Base-by-base conservation (phyloP, 2,113 vertebrate genomes). In the Hiodon alosoides region DNA sequence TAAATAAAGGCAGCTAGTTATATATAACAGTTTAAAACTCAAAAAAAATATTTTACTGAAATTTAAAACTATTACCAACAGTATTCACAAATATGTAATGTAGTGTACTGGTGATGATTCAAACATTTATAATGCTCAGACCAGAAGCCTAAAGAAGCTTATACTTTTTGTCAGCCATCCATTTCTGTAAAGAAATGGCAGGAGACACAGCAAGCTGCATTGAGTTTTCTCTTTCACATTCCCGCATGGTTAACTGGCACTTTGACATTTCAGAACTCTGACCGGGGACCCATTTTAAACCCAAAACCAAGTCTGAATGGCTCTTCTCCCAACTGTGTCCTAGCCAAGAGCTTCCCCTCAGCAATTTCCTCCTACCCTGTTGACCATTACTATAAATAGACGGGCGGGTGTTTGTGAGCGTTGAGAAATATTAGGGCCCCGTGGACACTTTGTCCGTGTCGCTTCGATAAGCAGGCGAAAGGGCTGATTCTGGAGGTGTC, bases 351-450 rank as follows among this genome's bases (percentile, higher is more conserved):
- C 50, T 48, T 14, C 4, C 73, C 14, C 53, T 51, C 60, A 8
- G 47, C 17, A 6, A 48, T 11, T n/a, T 54, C 55, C 57, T 50
- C 57, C 54, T 70, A 11, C 47, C 74, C 75, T 76, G 64, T 70
- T 46, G 64, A 76, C 69, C 60, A 52, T 69, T 78, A 59, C 85
- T 91, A 91, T 88, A 89, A 88, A 89, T 92, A 88, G 70, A 6
- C 0, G 2, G 75, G 72, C 71, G 71, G 77, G 72, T 83, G 81
- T 86, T 79, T 65, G 75, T 46, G 74, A 61, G 82, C 83, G 86
- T 81, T 81, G 79, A 85, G 86, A 81, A 86, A 86, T 69, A 85
- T 77, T 80, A 81, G 79, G 80, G 53, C n/a, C 83, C 78, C 73
- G 71, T 8, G 76, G 83, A 86, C 87, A 85, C 85, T 85, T 80